Conservation (phyloP, 2,888 invertebrate species). For the Melieria omissa region DNA sequence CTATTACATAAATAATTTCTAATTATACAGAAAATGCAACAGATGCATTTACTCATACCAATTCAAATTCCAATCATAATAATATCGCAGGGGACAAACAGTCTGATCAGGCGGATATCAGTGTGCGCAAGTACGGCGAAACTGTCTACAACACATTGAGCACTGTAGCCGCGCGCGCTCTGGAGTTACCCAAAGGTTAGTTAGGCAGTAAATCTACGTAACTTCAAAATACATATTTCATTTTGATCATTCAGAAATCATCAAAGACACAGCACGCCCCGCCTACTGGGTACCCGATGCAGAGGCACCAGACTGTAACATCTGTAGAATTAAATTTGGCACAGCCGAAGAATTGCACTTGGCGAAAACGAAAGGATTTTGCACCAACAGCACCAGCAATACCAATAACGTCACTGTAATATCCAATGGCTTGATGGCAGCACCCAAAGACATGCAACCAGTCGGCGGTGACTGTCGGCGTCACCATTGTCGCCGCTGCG, state of each 20-base stretch:
- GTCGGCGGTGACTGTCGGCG: constrained; percentile 61
- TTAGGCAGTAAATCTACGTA: not conserved
- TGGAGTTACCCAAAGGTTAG: constrained; percentile 74
- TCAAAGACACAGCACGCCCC: constrained; percentile 81
- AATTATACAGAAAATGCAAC: constrained; percentile 46
- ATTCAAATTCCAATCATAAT: constrained; percentile 48
- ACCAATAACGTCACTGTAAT: not conserved
- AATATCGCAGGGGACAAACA: constrained; percentile 55
- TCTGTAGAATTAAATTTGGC: constrained; percentile 74
- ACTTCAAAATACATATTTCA: not conserved
- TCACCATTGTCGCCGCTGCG: constrained; percentile 80
- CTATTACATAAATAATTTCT: not conserved
- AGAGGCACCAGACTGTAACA: constrained; percentile 74
- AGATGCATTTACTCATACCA: constrained; percentile 49
- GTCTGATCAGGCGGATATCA: constrained; percentile 69
- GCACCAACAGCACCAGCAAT: not conserved
- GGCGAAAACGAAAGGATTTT: constrained; percentile 45
- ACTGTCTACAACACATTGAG: constrained; percentile 78
- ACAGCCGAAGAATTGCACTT: constrained; percentile 65
- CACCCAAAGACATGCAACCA: constrained; percentile 8
- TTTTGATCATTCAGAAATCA: constrained; percentile 67
- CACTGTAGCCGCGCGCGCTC: constrained; percentile 71
- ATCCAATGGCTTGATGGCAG: constrained; percentile 20
- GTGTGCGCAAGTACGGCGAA: constrained; percentile 75
- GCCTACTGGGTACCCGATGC: constrained; percentile 84